A percentile compares a stretch with the other conserved stretches of the same genome.
Conservation (phyloP, 2,113 vertebrate genomes). For the Strix uralensis region DNA sequence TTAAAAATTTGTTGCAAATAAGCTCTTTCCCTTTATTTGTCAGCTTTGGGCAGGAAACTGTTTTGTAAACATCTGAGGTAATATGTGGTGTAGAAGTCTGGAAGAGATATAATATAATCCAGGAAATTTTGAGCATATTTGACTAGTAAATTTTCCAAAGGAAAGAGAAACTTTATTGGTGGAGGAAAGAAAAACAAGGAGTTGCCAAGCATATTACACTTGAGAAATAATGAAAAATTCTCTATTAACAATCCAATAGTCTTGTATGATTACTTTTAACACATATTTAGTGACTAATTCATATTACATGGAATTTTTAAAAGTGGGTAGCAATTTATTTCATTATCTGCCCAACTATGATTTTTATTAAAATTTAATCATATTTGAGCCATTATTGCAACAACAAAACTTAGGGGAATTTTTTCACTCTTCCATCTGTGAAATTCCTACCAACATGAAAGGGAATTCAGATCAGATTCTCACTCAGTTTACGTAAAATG, state of each 20-base stretch:
- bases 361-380: neutral
- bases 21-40: neutral
- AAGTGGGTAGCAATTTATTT: neutral
- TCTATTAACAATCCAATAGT: neutral
- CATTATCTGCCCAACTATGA: neutral
- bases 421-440: neutral
- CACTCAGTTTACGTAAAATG: neutral
- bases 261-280: neutral
- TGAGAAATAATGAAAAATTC: neutral
- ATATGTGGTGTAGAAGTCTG: neutral
- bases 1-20: neutral
- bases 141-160: neutral
- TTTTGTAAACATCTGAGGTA: neutral
- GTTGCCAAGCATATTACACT: neutral
- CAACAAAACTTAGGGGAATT: neutral
- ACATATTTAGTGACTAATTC: neutral
- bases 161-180: neutral
- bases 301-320: neutral
- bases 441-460: neutral
- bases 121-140: neutral
- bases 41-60: neutral
- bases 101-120: neutral
- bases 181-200: neutral
- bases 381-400: neutral
- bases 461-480: neutral